Base-by-base conservation (phyloP, 2,888 invertebrate genomes). In the Sussaba pulchella region DNA sequence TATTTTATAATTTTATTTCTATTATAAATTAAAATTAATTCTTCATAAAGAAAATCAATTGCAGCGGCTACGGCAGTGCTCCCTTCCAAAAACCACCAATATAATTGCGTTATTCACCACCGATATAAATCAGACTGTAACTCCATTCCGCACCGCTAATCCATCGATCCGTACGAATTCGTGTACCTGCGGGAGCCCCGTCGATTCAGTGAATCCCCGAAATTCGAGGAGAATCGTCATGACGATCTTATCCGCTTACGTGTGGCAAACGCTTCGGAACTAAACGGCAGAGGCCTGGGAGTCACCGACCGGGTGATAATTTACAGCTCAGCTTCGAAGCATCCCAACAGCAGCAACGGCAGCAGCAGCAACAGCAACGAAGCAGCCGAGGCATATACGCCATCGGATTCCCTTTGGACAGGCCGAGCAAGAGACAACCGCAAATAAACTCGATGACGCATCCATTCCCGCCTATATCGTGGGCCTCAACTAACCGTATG, bases 361-460 rank as follows among this genome's bases (percentile, higher is more conserved):
- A 64, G 45, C n/a, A 4, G 31, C 24, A 26, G n/a, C n/a, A n/a
- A n/a, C 10, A 17, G 41, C 39, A 12, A n/a, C 10, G 8, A 9
- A 19, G 26, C 54, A 24, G 72, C 24, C 6, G 36, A 59, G 41
- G 74, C 66, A 54, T 70, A 54, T n/a, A n/a, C n/a, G n/a, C n/a
- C n/a, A n/a, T 63, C 63, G 59, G 71, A 64, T 43, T 77, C 79
- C 78, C 80, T 83, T 79, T 77, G 74, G 77, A 66, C 69, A 39
- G 79, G 19, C 67, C 43, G 72, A 75, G 63, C 31, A n/a, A 64
- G 63, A 50, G 69, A 71, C 64, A 82, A 86, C 85, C 87, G 84
- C 89, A 89, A 90, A 90, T 89, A 89, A 89, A 88, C 85, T 83
- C 81, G 64, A 63, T 87, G 89, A 88, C 87, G 86, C 87, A 85